Evolutionary conservation across 2,113 vertebrate species (phyloP), one percentile per base, ranked within the genome.

Genomic region (Marcusenius ussheri): DNA sequence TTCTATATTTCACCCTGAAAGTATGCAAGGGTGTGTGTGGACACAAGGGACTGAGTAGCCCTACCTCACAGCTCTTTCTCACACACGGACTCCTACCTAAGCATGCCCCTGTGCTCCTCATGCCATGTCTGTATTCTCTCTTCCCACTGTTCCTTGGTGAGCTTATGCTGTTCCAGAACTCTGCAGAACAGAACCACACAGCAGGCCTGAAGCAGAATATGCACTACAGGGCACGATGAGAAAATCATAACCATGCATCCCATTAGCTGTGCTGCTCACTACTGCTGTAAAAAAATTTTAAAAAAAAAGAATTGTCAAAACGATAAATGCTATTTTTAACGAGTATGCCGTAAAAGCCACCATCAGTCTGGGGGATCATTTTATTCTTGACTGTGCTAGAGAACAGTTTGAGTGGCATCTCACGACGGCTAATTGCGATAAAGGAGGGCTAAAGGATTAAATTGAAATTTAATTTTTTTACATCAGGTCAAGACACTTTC

Each of bases 71-170:
- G 50, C 31, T 47, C 50, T n/a, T n/a, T 56, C 46, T 2, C 50
- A 56, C 1, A 53, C 24, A 50, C 13, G 83, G 9, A 90, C 90
- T 56, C 86, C 66, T 94, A 99, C 98, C 98, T 97, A 92, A 99
- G 95, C 97, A 99, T 99, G 93, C 97, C 97, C 93, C 96, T 95
- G 91, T 99, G 98, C 66, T 99, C 98, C 91, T 99, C 98, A 50
- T 99, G 98, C 98, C 98, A 99, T 35, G 97, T 97, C 94, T 99
- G 98, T 96, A 99, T 99, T 93, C 98, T 96, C 95, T 99, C 98
- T 95, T 99, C 98, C 98, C 98, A 99, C 89, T 99, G 98, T 91
- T 99, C 98, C 96, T 99, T 99, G 89, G 98, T 99, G 91, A 99
- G 94, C 94, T 99, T 99, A 94, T 99, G 98, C 92, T 99, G 98